Evolutionary conservation across 2,888 invertebrate species (phyloP).

Genomic region (Leuctra nigra): DNA sequence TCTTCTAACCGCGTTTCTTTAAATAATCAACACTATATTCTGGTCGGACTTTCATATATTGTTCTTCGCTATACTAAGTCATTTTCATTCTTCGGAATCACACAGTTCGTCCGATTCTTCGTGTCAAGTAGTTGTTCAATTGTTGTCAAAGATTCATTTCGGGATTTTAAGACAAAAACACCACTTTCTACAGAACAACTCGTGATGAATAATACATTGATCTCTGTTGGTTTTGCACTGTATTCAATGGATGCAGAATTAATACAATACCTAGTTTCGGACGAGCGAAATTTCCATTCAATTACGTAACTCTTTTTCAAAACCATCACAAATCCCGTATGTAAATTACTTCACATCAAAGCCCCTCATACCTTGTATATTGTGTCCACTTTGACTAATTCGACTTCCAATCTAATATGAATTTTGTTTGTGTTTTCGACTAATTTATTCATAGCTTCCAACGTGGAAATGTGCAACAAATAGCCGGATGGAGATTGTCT

Average conservation of each 20-base stretch:
- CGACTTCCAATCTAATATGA: conserved; percentile 5
- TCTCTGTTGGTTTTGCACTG: neutral
- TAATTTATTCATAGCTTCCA: conserved; percentile 9
- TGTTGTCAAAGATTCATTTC: too few species aligned
- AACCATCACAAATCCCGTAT: conserved; percentile 3
- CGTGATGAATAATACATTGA: neutral
- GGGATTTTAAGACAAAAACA: too few species aligned
- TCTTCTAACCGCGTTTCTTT: too few species aligned
- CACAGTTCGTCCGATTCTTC: too few species aligned
- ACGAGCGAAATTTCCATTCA: conserved; percentile 8
- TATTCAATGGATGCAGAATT: conserved; percentile 5
- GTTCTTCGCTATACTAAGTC: too few species aligned
- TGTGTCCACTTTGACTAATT: neutral
- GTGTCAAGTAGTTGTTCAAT: too few species aligned
- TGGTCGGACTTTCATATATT: too few species aligned
- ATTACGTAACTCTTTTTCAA: neutral
- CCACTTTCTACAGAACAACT: too few species aligned
- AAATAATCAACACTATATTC: too few species aligned
- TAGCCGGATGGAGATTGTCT: neutral
- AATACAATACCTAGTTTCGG: conserved; percentile 12
- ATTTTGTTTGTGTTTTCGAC: conserved; percentile 4
- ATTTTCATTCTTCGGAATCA: too few species aligned
- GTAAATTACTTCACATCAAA: conserved; percentile 3
- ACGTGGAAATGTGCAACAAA: neutral
- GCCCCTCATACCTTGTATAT: neutral